Evolutionary conservation across 2,113 vertebrate genomes (phyloP), one percentile per base, ranked within the genome.

Genomic region (Coracopsis vasa): DNA sequence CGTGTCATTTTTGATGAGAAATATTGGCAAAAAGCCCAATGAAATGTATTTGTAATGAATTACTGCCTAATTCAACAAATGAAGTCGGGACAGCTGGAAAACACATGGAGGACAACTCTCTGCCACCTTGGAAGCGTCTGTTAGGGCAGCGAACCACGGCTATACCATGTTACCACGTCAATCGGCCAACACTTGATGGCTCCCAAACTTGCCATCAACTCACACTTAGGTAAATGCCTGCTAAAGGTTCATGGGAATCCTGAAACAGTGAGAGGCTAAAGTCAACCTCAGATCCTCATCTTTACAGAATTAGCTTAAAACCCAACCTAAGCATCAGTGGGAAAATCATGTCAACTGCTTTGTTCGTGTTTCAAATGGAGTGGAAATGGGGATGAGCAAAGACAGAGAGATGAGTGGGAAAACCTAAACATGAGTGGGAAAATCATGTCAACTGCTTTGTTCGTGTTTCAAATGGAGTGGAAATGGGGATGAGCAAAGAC

Each of bases 11-110:
- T 25, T 92, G 65, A 95, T 84, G 80, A 78, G 75, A 90, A 92
- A 88, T 61, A 60, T 80, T 96, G 95, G 94, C 95, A 67, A 47
- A 51, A 81, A 62, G 86, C 95, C 82, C 94, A 45, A 64, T 24
- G 65, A 92, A 94, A 94, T 90, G 71, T 84, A 78, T 87, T 83
- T 70, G 71, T 50, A 54, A 80, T 81, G 88, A 92, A 86, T 94
- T 86, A 80, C 51, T 18, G 60, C 74, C 3, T 74, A 96, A 92
- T 93, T 86, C 85, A 39, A 54, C 81, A 73, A 86, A 92, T 25
- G 79, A 73, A 95, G 84, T 23, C 17, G 14, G 69, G 91, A 42
- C 84, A 69, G 74, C 29, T 7, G 1, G 71, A 27, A 89, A 93
- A 48, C 58, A 50, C 62, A 50, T 0, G 50, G 93, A 92, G 81